Evolutionary conservation across 2,888 invertebrate genomes (phyloP), one percentile per base, ranked within the genome.

Genomic region (Dysmachus trigonus): DNA sequence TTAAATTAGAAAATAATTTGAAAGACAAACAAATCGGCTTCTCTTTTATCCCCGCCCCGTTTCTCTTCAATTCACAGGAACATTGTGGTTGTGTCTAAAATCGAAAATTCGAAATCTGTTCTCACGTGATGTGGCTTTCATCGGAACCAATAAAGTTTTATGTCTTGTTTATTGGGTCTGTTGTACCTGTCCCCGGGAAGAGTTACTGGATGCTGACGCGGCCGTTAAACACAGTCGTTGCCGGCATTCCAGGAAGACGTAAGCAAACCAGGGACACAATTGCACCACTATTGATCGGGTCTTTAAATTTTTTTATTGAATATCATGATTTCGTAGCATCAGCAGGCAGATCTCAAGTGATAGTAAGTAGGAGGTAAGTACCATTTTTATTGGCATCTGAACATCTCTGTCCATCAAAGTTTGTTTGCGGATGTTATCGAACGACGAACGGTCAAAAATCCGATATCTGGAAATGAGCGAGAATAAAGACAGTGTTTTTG

Each of bases 1-100:
- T 74, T 33, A 74, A 86, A 31, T 74, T 74, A 74, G 62, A 62
- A 86, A 82, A 86, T 30, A 47, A 51, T 79, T 79, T 51, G 31
- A 85, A 62, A 62, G 51, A 62, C 62, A 62, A 85, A 31, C 31
- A 73, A 33, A 8, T n/a, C 18, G 33, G 73, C 10, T 31, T 35
- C 18, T 73, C 13, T n/a, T n/a, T 62, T 22, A n/a, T n/a, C 10
- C 27, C 18, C 62, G 7, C 2, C 27, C 22, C n/a, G n/a, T n/a
- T n/a, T n/a, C 62, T 22, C 62, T 27, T 27, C 22, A 22, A 18
- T 47, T 47, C 27, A 27, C 53, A 53, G 53, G 47, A 47, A 3
- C 47, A 47, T 18, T 47, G 15, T 15, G n/a, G 27, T 22, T 27
- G 22, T 22, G 3, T 22, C 15, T 18, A n/a, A 51, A 13, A 51